A percentile compares a stretch with the other conserved stretches of the same genome.
Evolutionary conservation across 2,113 vertebrate species (phyloP).

Genomic region (Leptosomus discolor): DNA sequence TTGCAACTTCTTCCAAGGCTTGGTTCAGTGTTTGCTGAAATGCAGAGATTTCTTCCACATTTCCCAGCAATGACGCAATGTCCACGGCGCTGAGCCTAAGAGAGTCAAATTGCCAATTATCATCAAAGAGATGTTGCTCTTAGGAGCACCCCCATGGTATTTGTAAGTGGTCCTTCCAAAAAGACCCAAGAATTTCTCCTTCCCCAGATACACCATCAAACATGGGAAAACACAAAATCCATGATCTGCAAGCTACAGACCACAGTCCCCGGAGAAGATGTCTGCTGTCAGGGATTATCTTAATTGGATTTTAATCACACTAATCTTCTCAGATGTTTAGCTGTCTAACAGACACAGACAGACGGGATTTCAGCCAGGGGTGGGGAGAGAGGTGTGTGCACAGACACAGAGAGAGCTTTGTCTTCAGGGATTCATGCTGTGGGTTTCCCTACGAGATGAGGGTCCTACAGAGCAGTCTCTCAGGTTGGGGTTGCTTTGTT

Average conservation of each 20-base stretch:
- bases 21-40: constrained; percentile 93
- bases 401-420: not conserved
- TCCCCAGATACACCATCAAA: not conserved
- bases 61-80: constrained; percentile 84
- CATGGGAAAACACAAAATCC: not conserved
- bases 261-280: not conserved
- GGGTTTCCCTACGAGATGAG: not conserved
- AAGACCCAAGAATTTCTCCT: not conserved
- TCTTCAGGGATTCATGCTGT: not conserved
- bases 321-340: constrained; percentile 4
- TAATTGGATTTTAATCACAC: constrained; percentile 49
- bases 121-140: not conserved
- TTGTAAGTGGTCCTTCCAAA: not conserved
- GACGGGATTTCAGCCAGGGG: constrained; percentile 1
- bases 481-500: not conserved
- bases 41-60: constrained; percentile 90
- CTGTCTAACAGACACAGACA: constrained; percentile 18
- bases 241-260: not conserved
- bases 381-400: not conserved
- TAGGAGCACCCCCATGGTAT: not conserved
- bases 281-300: constrained; percentile 25
- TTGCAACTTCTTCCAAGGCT: constrained; percentile 90
- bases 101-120: not conserved
- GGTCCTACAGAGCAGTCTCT: not conserved
- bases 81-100: constrained; percentile 85